Percentiles rank a stretch among this genome's conserved stretches.
Conservation (phyloP, 2,888 invertebrate species). For the Ditylenchus weischeri region DNA sequence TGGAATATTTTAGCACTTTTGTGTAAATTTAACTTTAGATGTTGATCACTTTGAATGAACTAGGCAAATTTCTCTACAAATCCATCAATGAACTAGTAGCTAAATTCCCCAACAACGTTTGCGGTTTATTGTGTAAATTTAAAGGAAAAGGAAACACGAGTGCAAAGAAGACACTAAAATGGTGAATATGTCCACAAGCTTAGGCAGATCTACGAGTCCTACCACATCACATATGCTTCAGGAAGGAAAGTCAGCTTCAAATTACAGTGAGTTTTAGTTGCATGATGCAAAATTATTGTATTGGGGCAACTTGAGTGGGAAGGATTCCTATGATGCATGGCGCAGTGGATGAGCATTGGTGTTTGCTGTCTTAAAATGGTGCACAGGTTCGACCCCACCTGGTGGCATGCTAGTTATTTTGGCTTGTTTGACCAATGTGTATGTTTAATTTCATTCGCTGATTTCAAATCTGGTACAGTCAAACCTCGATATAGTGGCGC, state of each 20-base stretch:
- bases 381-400: too few species aligned
- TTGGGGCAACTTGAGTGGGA: too few species aligned
- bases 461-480: too few species aligned
- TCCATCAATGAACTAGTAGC: slow-evolving; percentile 48
- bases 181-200: slow-evolving; percentile 1
- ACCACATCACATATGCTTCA: background rate
- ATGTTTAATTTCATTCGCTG: too few species aligned
- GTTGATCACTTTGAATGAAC: slow-evolving; percentile 85
- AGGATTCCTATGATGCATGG: too few species aligned
- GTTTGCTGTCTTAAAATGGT: too few species aligned
- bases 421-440: too few species aligned
- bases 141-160: slow-evolving; percentile 11
- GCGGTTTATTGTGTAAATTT: background rate
- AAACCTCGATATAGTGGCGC: too few species aligned
- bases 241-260: slow-evolving; percentile 31
- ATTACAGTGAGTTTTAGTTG: slow-evolving; percentile 17
- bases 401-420: too few species aligned
- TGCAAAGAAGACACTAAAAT: background rate
- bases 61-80: slow-evolving; percentile 64
- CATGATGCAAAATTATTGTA: too few species aligned
- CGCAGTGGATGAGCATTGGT: too few species aligned
- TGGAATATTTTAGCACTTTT: background rate
- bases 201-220: background rate
- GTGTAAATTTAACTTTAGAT: slow-evolving; percentile 63
- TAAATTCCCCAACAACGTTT: background rate